Conservation (phyloP, 2,113 vertebrate species). For the Eulemur macaco region DNA sequence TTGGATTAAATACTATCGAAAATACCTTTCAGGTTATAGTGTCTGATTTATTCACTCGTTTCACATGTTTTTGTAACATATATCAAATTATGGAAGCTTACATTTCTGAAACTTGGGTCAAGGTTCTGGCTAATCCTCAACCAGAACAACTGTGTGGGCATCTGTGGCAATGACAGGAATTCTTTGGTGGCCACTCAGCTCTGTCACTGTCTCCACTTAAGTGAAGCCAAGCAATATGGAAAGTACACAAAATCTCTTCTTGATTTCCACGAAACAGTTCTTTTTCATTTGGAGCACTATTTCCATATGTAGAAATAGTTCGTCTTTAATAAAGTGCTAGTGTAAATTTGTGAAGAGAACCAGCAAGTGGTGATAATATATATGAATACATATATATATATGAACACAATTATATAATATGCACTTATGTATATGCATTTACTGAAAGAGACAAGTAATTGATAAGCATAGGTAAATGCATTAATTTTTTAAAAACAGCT, state of each 20-base stretch:
- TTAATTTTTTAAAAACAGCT: background rate
- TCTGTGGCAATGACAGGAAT: background rate
- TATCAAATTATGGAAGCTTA: background rate
- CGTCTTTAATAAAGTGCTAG: slow-evolving; percentile 7
- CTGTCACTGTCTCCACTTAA: background rate
- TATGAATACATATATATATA: background rate
- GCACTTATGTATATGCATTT: background rate
- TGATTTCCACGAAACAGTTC: background rate
- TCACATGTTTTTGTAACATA: background rate
- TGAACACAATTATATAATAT: background rate
- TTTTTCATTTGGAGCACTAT: background rate
- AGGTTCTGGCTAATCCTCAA: background rate
- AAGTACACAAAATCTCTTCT: background rate
- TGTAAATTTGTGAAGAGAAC: slow-evolving; percentile 18
- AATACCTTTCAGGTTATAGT: background rate
- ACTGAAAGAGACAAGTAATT: background rate
- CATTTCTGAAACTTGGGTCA: background rate
- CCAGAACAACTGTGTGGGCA: background rate
- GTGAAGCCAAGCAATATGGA: background rate
- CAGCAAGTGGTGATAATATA: background rate
- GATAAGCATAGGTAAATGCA: background rate
- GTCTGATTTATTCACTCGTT: background rate
- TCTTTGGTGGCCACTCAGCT: background rate
- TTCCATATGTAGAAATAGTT: slow-evolving; percentile 1
- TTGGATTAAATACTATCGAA: background rate